These are phyloP conservation scores for Epizoanthus ramosus DNA, from an alignment of 92 coral and sea anemone species.

Conservation along the genomic window DNA sequence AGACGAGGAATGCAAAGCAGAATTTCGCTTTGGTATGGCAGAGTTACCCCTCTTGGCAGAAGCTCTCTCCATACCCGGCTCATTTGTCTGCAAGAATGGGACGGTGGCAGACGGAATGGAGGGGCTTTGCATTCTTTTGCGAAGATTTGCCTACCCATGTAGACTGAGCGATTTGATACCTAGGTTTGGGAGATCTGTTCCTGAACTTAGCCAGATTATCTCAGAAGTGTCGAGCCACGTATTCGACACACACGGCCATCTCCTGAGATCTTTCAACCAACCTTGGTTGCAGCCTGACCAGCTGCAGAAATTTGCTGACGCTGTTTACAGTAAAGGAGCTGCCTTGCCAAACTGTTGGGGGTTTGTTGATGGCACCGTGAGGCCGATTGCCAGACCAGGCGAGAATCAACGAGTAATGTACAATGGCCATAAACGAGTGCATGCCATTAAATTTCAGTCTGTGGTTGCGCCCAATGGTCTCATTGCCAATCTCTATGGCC, in stretches of 20 bases:
- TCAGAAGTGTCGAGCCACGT: slow-evolving; percentile 49
- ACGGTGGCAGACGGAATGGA: slow-evolving; percentile 51
- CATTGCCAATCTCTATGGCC: slow-evolving; percentile 39
- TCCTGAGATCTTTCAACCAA: slow-evolving; percentile 39
- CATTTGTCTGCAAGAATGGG: slow-evolving; percentile 46
- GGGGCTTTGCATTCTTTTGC: slow-evolving; percentile 45
- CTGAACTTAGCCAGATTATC: slow-evolving; percentile 46
- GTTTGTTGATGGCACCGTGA: no score
- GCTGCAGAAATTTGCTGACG: slow-evolving; percentile 47
- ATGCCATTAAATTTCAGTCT: slow-evolving; percentile 45
- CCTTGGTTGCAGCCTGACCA: slow-evolving; percentile 46
- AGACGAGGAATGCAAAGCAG: slow-evolving; percentile 42
- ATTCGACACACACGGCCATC: slow-evolving; percentile 35
- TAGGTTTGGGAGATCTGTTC: slow-evolving; percentile 58
- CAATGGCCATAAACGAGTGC: slow-evolving; percentile 35
- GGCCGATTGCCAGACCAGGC: slow-evolving; percentile 47
- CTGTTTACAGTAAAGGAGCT: slow-evolving; percentile 47
- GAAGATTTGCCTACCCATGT: slow-evolving; percentile 50
- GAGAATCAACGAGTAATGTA: slow-evolving; percentile 34
- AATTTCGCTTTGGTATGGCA: slow-evolving; percentile 38
- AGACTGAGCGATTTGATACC: slow-evolving; percentile 51
- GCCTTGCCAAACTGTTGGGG: slow-evolving; percentile 48
- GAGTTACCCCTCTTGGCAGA: slow-evolving; percentile 45
- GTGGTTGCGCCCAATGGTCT: slow-evolving; percentile 47
- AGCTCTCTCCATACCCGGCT: slow-evolving; percentile 30